Conservation (phyloP, 1,140 invertebrate species). For the Caenorhabditis latens region DNA sequence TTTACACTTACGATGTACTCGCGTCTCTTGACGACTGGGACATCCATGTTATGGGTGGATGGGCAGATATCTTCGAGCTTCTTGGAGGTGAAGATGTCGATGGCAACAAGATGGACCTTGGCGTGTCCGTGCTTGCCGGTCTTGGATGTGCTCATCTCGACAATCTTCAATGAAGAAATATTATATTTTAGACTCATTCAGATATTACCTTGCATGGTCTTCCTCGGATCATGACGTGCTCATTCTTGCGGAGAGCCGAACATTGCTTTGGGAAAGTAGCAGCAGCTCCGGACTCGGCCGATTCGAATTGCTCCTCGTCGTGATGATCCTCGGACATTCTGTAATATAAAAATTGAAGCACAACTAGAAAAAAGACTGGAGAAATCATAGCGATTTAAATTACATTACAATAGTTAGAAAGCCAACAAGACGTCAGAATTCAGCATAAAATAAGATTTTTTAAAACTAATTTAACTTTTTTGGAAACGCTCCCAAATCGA, state of each 20-base stretch:
- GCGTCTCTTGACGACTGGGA: conserved; percentile 95
- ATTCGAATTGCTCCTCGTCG: conserved; percentile 78
- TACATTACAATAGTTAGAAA: no score
- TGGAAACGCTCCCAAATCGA: no score
- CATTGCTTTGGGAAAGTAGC: conserved; percentile 97
- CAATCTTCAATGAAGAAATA: conserved; percentile 80
- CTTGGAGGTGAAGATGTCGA: conserved; percentile 97
- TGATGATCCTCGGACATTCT: conserved; percentile 51
- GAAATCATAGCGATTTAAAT: not conserved
- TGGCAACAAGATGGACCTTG: conserved; percentile 96
- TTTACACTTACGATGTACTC: conserved; percentile 84
- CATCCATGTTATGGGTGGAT: conserved; percentile 99
- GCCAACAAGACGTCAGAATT: no score
- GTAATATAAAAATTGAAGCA: not conserved
- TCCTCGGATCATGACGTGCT: conserved; percentile 95
- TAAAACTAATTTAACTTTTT: no score
- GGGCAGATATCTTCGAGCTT: conserved; percentile 99
- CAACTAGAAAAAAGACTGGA: not conserved
- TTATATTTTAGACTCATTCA: not conserved
- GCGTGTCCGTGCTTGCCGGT: conserved; percentile 99
- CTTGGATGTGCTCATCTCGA: conserved; percentile 99
- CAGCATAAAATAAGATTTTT: no score
- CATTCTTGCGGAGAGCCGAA: conserved; percentile 97
- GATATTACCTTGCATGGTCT: conserved; percentile 88
- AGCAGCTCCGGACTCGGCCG: conserved; percentile 91